These are phyloP conservation scores for Bombyx mandarina DNA, from an alignment of 1,140 invertebrate genomes.

Conservation along the genomic window DNA sequence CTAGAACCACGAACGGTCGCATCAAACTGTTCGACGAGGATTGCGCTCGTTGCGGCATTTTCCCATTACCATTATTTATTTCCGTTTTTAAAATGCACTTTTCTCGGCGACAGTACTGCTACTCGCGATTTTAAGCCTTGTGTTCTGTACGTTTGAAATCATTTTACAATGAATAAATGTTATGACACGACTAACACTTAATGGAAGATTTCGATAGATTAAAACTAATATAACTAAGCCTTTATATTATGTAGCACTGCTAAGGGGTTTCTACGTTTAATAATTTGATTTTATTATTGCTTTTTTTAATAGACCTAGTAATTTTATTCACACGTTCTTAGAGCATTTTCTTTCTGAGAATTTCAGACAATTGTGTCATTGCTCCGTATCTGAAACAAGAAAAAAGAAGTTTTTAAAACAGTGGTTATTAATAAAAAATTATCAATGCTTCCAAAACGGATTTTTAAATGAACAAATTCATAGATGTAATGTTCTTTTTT, in stretches of 20 bases:
- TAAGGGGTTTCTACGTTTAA: constrained; percentile 47
- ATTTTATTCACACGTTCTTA: constrained; percentile 7
- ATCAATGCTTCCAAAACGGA: no score
- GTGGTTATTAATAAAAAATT: no score
- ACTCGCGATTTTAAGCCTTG: constrained; percentile 8
- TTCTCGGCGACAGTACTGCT: constrained; percentile 22
- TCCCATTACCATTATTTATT: constrained; percentile 40
- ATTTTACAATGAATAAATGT: constrained; percentile 28
- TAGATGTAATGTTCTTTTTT: no score
- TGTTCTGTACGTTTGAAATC: constrained; percentile 13
- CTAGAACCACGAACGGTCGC: constrained; percentile 85
- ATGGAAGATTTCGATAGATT: constrained; percentile 47
- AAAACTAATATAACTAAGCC: constrained; percentile 38
- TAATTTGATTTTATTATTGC: constrained; percentile 39
- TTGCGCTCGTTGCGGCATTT: constrained; percentile 74
- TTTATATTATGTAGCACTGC: constrained; percentile 33
- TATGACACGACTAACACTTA: constrained; percentile 18
- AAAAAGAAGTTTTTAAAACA: background rate
- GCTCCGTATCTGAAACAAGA: constrained; percentile 48
- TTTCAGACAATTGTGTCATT: constrained; percentile 10
- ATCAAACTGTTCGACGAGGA: constrained; percentile 75
- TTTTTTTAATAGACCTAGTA: constrained; percentile 50
- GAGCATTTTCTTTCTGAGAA: no score
- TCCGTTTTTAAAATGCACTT: constrained; percentile 19
- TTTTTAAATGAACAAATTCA: no score